Base-by-base conservation (phyloP, 2,113 vertebrate genomes). In the Hippocampus barbouri region DNA sequence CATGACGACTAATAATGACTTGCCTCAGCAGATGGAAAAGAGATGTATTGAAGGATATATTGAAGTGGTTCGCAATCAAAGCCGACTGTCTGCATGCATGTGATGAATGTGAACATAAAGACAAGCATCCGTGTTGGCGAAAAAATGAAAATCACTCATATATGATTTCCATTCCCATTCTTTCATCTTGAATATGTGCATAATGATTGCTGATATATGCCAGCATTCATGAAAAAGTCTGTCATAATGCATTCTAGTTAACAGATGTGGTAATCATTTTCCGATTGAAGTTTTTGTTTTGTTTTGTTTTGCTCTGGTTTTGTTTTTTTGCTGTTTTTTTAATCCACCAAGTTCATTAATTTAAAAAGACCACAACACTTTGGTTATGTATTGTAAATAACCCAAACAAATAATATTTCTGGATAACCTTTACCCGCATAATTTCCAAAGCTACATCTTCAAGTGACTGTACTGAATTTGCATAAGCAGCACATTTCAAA, bases 1-100 rank as follows among this genome's bases (percentile, higher is more conserved):
- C 68, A 79, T 10, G 65, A 75, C 69, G 75, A 75, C 78, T 90
- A 90, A 91, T 90, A 87, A 90, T 73, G 84, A 27, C 41, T 18
- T 11, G 23, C 71, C 64, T 71, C 64, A 69, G 76, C 75, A 61
- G 75, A 75, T 75, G 77, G 67, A 66, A 75, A 64, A 75, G 70
- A 60, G 62, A 80, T 69, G 70, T 68, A 70, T 3, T 71, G 74
- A 66, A 68, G 68, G 61, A 79, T 75, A 75, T 85, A 86, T 79
- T 67, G 83, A 87, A 87, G 81, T n/a, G 66, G 66, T 23, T 66
- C 34, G 62, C 66, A 83, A 88, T 88, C 81, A 86, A 84, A 87
- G 76, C 60, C 1, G 18, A 41, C 62, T 70, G 71, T 70, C 77
- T 66, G 72, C 40, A 34, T 63, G 68, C 59, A 71, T 79, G 69